These are phyloP conservation scores for Timema cristinae DNA, from an alignment of 2,888 invertebrate genomes.

Conservation along the genomic window DNA sequence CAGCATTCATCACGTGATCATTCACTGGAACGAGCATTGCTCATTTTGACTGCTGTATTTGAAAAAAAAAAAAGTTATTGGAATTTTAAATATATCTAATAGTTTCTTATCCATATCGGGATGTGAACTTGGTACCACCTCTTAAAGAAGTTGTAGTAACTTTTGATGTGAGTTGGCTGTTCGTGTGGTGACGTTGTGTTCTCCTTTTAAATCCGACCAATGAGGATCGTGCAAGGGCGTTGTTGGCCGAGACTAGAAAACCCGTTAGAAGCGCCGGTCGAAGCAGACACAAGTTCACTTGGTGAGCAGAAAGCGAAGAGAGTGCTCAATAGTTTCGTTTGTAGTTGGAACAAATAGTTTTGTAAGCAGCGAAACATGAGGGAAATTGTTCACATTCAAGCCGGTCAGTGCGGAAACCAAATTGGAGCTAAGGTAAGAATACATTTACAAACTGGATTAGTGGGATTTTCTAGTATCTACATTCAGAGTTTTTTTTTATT, in stretches of 20 bases:
- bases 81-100: no score
- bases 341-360: neutral
- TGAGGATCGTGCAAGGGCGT: constrained; percentile 19
- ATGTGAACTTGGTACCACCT: no score
- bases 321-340: neutral
- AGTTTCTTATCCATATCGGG: no score
- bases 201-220: constrained; percentile 21
- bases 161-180: constrained; percentile 16
- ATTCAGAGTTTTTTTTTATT: no score
- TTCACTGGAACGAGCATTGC: no score
- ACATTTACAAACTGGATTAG: neutral
- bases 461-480: neutral
- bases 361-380: constrained; percentile 56
- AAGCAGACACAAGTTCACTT: constrained; percentile 20
- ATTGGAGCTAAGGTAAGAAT: constrained; percentile 80
- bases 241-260: constrained; percentile 19
- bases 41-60: no score
- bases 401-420: constrained; percentile 88
- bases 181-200: neutral
- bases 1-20: no score
- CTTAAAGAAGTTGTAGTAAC: neutral
- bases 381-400: constrained; percentile 89
- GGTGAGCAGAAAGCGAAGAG: constrained; percentile 4
- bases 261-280: constrained; percentile 22
- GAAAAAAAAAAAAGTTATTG: no score